Evolutionary conservation across 2,888 invertebrate genomes (phyloP).

Genomic region (Drosophila melanosoma): DNA sequence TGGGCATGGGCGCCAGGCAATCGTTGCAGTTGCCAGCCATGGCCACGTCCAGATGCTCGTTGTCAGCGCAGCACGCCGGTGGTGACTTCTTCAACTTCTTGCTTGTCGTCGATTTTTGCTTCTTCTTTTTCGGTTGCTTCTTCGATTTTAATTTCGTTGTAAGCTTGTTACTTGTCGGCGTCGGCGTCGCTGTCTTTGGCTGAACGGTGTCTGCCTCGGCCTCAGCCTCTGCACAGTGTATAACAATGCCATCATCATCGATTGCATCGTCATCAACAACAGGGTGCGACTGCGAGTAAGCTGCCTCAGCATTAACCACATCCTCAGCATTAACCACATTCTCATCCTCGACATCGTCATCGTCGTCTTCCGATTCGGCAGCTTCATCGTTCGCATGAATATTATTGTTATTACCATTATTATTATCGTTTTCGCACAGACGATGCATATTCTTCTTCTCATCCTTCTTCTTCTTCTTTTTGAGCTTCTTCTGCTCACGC

Average conservation of each 20-base stretch:
- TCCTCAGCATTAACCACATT: conserved; percentile 80
- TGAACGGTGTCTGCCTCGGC: conserved; percentile 18
- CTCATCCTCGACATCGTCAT: conserved; percentile 66
- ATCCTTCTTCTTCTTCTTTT: conserved; percentile 90
- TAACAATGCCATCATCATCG: conserved; percentile 73
- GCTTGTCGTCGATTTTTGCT: conserved; percentile 63
- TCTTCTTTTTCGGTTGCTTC: conserved; percentile 77
- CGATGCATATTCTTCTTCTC: conserved; percentile 85
- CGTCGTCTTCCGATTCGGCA: conserved; percentile 70
- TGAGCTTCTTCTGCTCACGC: conserved; percentile 94
- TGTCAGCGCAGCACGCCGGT: conserved; percentile 25
- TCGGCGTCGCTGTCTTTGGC: conserved; percentile 29
- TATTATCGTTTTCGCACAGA: conserved; percentile 62
- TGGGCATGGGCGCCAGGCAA: conserved; percentile 72
- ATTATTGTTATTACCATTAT: conserved; percentile 32
- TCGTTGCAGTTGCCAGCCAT: conserved; percentile 77
- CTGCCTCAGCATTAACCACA: conserved; percentile 53
- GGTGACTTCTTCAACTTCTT: conserved; percentile 51
- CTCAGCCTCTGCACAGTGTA: conserved; percentile 43
- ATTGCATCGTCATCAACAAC: conserved; percentile 32
- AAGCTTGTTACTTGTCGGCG: conserved; percentile 49
- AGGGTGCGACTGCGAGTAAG: conserved; percentile 6
- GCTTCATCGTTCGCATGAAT: conserved; percentile 61
- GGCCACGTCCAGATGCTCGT: conserved; percentile 45
- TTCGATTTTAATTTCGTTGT: conserved; percentile 76